A percentile compares a stretch with the other conserved stretches of the same genome.
phyloP scores from a whole-genome alignment of 1,140 invertebrate species.

The Portunus trituberculatus region DNA sequence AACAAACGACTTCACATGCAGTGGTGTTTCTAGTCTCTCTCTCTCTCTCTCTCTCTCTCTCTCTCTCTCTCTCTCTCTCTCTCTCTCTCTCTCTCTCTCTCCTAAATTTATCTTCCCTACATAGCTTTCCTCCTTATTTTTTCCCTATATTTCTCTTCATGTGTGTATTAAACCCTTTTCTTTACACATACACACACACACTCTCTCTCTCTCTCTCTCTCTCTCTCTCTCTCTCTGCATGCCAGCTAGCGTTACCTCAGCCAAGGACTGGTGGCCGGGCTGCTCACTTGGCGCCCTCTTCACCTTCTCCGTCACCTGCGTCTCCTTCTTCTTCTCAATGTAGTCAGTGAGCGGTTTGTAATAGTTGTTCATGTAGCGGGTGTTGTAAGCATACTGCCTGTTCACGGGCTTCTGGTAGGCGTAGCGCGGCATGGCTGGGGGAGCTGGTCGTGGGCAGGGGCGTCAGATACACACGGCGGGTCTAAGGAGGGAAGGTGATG shows the following conservation, averaged over 20 bases:
- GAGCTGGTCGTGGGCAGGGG: neutral
- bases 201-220: conserved; percentile 15
- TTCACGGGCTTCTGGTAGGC: conserved; percentile 65
- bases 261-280: conserved; percentile 2
- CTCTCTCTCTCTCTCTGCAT: neutral
- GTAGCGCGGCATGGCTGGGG: conserved; percentile 60
- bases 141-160: too few relatives aligned
- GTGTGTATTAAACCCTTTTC: too few relatives aligned
- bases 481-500: neutral
- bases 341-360: conserved; percentile 56
- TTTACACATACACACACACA: too few relatives aligned
- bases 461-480: neutral
- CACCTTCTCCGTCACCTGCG: neutral
- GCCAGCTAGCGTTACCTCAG: neutral
- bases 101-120: neutral
- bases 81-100: neutral
- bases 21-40: too few relatives aligned
- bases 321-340: conserved; percentile 35
- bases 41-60: too few relatives aligned
- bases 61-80: neutral
- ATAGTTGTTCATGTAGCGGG: conserved; percentile 39
- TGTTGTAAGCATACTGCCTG: conserved; percentile 69
- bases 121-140: too few relatives aligned
- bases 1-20: too few relatives aligned
- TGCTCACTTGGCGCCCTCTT: neutral